Base-by-base conservation (phyloP, 1,140 invertebrate species). In the Ctenoplectra terminalis region DNA sequence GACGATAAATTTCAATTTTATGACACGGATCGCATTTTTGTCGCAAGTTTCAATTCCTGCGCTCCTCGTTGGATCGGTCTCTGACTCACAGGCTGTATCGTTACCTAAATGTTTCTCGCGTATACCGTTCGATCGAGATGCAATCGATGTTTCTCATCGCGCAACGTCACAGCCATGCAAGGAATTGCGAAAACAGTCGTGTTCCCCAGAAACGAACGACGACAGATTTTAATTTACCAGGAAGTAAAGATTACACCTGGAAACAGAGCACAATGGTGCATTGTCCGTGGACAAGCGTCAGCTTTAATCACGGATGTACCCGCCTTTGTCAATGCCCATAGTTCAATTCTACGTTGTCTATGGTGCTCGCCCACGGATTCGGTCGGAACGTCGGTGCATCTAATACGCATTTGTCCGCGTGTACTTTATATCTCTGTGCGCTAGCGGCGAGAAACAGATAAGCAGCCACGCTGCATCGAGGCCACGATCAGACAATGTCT, bases 321-420 rank as follows among this genome's bases (percentile, higher is more conserved):
- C 85, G 87, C 86, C 89, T 88, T 91, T 91, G 90, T 91, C 90
- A 89, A 91, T 91, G 91, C 90, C 83, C 87, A 90, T 89, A 89
- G 89, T 85, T 86, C 86, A 43, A 87, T 88, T 76, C 86, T 52
- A 74, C 15, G 74, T 73, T 64, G 61, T 77, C 85, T 84, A 63
- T 77, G 74, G 72, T 50, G 46, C 31, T 81, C 89, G 83, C 86
- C 88, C 81, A 89, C 86, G 84, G 54, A 63, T 73, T 79, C 77
- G 72, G n/a, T 66, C 70, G 74, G 69, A 56, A 64, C 64, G 37
- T 72, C 79, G 84, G 15, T 48, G 84, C 63, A 69, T 86, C 82
- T 82, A 66, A 50, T 54, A 66, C 67, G 67, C 64, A 26, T 81
- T 64, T 76, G 54, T 52, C 63, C 70, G 64, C 56, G 69, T 69